These are phyloP conservation scores for Chaenogobius annularis DNA, from an alignment of 2,113 vertebrate genomes.

Conservation along the genomic window DNA sequence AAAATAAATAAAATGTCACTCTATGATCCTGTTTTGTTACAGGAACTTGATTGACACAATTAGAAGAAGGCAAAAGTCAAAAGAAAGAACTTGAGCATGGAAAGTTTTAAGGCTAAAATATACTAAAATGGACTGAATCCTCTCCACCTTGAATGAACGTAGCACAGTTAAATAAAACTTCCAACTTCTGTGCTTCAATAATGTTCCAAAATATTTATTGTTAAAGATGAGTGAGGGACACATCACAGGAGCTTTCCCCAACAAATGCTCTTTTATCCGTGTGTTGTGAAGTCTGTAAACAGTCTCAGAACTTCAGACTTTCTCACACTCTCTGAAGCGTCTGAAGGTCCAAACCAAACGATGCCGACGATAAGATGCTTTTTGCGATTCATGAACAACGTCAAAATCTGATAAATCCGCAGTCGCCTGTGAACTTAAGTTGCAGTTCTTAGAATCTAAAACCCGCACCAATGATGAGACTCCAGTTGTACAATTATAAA, in stretches of 20 bases:
- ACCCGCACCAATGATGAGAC: slow-evolving; percentile 58
- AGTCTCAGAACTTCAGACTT: slow-evolving; percentile 44
- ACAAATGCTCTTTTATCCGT: slow-evolving; percentile 5
- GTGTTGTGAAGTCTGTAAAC: slow-evolving; percentile 29
- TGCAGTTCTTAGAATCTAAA: slow-evolving; percentile 52
- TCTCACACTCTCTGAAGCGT: slow-evolving; percentile 56
- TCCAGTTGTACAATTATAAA: slow-evolving; percentile 69
- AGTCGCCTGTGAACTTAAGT: slow-evolving; percentile 58
- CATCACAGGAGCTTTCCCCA: slow-evolving; percentile 5
- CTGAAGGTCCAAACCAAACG: slow-evolving; percentile 41
- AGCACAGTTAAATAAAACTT: not conserved
- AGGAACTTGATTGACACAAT: not conserved
- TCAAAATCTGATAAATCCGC: slow-evolving; percentile 61
- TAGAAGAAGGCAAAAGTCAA: too few relatives aligned
- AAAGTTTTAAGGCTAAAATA: not conserved
- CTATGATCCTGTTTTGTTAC: not conserved
- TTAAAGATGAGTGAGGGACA: not conserved
- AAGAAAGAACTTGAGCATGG: not conserved
- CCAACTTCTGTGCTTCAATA: not conserved
- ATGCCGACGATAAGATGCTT: slow-evolving; percentile 54
- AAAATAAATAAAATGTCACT: not conserved
- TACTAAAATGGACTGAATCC: too few relatives aligned
- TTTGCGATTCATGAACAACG: slow-evolving; percentile 32
- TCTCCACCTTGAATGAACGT: too few relatives aligned
- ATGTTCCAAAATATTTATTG: not conserved